Percentiles rank a stretch among this genome's conserved stretches.
Conservation (phyloP, 2,113 vertebrate species). For the Atherinomorus stipes region DNA sequence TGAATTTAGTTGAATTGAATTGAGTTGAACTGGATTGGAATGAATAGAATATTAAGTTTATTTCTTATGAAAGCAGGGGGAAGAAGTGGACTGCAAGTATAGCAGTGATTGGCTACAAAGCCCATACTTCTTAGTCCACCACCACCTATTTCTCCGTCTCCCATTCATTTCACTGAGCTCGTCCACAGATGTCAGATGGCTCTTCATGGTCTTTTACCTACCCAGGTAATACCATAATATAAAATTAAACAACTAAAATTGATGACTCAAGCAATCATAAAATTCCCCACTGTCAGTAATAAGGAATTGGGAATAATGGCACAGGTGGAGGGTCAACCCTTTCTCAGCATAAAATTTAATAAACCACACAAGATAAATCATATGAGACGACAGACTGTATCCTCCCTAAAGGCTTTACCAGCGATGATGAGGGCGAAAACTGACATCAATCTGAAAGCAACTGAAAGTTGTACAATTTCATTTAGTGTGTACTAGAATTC, state of each 20-base stretch:
- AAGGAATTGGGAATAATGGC: background rate
- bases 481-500: conserved; percentile 32
- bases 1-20: no score
- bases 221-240: background rate
- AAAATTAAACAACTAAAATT: background rate
- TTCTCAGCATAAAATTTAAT: conserved; percentile 28
- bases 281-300: background rate
- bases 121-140: no score
- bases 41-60: no score
- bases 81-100: background rate
- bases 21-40: no score
- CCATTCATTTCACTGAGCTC: background rate
- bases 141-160: background rate
- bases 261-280: background rate
- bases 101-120: background rate
- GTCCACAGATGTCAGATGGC: background rate
- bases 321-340: background rate
- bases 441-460: conserved; percentile 30
- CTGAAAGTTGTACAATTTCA: conserved; percentile 51
- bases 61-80: background rate
- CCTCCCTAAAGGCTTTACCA: background rate
- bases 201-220: background rate
- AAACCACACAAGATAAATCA: conserved; percentile 18
- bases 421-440: conserved; percentile 1
- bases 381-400: conserved; percentile 7